These are phyloP conservation scores for Rhipidura dahli DNA, from an alignment of 2,113 vertebrate species.

Conservation along the genomic window DNA sequence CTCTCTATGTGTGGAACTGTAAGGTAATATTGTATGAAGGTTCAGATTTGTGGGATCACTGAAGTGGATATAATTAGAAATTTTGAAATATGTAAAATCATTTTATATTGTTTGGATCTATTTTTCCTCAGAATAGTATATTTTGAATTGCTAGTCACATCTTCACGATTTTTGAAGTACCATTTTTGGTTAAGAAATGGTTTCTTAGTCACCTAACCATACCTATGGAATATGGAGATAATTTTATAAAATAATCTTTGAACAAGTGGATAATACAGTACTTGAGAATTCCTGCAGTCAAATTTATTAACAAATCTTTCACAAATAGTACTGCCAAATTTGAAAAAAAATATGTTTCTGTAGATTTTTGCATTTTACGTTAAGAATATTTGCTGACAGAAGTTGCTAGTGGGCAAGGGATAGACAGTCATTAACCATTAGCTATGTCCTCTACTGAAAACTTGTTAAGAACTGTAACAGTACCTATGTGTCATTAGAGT, in stretches of 20 bases:
- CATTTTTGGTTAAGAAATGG: not conserved
- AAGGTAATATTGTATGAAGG: not conserved
- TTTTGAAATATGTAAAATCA: not conserved
- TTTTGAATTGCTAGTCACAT: not conserved
- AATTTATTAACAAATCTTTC: not conserved
- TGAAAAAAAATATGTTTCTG: rapidly evolving
- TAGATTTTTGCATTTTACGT: not conserved
- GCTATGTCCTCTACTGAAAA: not conserved
- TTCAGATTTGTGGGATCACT: not conserved
- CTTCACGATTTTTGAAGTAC: not conserved
- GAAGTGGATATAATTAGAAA: not conserved
- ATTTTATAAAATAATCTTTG: not conserved
- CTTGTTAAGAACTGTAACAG: not conserved
- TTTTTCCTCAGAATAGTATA: not conserved
- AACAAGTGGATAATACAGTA: not conserved
- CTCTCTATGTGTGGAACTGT: not conserved
- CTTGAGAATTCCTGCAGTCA: not conserved
- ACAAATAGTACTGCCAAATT: not conserved
- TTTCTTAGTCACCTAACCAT: not conserved
- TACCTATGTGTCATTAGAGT: not conserved
- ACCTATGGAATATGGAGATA: not conserved
- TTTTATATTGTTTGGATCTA: not conserved
- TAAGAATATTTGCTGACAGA: not conserved
- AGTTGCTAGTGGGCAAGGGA: not conserved
- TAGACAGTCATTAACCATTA: not conserved